Conservation (phyloP, 53 echinoderm and acorn worm species). For the Apostichopus leukothele region DNA sequence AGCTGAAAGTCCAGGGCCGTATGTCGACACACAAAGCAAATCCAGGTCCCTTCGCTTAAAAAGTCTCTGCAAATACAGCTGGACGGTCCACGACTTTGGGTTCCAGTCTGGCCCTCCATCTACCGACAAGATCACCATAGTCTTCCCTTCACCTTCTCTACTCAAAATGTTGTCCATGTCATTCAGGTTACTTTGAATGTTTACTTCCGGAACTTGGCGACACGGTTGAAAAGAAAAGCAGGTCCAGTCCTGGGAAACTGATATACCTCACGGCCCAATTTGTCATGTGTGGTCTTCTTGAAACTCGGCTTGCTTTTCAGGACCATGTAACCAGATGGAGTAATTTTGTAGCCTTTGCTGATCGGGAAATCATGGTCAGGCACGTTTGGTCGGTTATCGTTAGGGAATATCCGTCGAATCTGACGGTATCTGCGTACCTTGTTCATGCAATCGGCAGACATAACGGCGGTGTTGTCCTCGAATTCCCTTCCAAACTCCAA, state of each 20-base stretch:
- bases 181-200: constrained; percentile 53
- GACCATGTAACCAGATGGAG: constrained; percentile 53
- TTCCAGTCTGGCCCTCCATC: constrained; percentile 63
- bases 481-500: constrained; percentile 56
- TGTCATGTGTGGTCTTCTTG: not conserved
- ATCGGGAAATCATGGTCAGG: constrained; percentile 62
- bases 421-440: constrained; percentile 59
- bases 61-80: constrained; percentile 1
- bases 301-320: not conserved
- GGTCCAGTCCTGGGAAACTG: constrained; percentile 44
- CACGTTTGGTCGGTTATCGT: constrained; percentile 44
- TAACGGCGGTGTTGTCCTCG: constrained; percentile 1
- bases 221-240: constrained; percentile 14
- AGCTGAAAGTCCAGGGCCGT: constrained; percentile 25
- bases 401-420: constrained; percentile 17
- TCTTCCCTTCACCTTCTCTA: constrained; percentile 23
- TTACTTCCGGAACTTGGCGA: constrained; percentile 28
- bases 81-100: constrained; percentile 47
- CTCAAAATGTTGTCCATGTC: not conserved
- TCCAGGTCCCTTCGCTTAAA: constrained; percentile 1
- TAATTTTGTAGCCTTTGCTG: constrained; percentile 44
- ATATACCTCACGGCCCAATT: constrained; percentile 2
- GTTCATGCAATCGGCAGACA: constrained; percentile 60
- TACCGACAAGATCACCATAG: constrained; percentile 1
- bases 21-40: constrained; percentile 7